Evolutionary conservation across 2,113 vertebrate genomes (phyloP).

Genomic region (Podiceps cristatus): DNA sequence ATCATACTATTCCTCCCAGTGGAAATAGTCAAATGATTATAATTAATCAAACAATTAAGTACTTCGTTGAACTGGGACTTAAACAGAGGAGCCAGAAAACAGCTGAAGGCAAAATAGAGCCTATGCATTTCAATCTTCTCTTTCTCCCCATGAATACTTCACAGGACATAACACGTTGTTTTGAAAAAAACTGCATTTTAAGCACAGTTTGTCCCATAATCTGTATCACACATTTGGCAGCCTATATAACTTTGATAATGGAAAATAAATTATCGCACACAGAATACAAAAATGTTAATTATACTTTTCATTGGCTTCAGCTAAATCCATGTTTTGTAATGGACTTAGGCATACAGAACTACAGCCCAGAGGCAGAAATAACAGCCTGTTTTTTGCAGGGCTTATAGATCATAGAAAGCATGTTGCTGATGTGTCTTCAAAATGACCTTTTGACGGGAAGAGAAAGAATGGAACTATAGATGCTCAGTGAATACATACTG

Average conservation of each 20-base stretch:
- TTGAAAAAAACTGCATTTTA: not conserved
- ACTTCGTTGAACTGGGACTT: not conserved
- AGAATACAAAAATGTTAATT: constrained; percentile 40
- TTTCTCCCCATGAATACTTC: not conserved
- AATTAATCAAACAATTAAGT: constrained; percentile 38
- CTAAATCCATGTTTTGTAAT: constrained; percentile 42
- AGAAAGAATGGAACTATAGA: constrained; percentile 26
- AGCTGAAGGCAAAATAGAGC: not conserved
- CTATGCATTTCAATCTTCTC: not conserved
- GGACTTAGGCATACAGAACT: not conserved
- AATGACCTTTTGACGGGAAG: constrained; percentile 29
- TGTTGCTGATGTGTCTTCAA: constrained; percentile 23
- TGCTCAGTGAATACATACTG: constrained; percentile 29
- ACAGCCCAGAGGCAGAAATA: constrained; percentile 26
- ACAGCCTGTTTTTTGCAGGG: not conserved
- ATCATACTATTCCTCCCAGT: not conserved
- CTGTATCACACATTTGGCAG: not conserved
- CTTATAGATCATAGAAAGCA: constrained; percentile 3
- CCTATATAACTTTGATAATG: not conserved
- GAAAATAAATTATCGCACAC: not conserved
- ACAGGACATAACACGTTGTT: not conserved
- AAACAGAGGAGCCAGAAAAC: not conserved
- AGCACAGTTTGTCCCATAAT: not conserved
- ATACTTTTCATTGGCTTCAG: constrained; percentile 2
- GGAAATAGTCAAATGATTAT: not conserved